Percentiles rank a stretch among this genome's conserved stretches.
Evolutionary conservation across 2,113 vertebrate species (phyloP).

Genomic region (Mustela nigripes): DNA sequence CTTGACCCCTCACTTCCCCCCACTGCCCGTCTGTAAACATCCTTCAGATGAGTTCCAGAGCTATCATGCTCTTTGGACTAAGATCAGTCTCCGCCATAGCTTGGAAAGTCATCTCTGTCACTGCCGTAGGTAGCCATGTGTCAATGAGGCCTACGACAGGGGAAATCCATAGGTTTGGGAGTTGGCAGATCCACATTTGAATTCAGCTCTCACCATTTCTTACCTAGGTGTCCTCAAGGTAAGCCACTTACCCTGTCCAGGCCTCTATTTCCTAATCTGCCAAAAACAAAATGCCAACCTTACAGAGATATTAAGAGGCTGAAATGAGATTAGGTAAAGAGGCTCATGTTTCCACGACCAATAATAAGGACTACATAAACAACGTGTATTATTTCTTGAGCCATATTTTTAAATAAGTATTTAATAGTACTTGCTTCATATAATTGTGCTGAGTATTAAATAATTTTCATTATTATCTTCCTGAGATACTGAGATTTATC

Average conservation of each 20-base stretch:
- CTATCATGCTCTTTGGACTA: background rate
- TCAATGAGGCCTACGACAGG: background rate
- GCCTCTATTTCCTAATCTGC: background rate
- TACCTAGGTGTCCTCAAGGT: background rate
- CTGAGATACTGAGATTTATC: background rate
- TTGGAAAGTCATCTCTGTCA: background rate
- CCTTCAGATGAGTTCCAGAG: background rate
- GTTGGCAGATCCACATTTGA: background rate
- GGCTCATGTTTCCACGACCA: background rate
- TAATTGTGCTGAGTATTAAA: background rate
- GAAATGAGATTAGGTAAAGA: conserved; percentile 15
- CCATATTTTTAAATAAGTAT: background rate
- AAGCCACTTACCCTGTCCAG: background rate
- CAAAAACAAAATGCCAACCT: background rate
- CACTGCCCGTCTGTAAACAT: background rate
- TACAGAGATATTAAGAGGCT: background rate
- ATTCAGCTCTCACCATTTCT: background rate
- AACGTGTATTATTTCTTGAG: background rate
- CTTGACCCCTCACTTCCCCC: background rate
- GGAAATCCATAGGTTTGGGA: no score
- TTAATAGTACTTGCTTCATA: background rate
- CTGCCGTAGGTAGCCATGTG: fast-evolving
- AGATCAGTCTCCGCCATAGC: background rate
- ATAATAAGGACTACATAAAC: background rate
- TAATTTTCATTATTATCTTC: conserved; percentile 28